phyloP scores from a whole-genome alignment of 2,888 invertebrate species.

The Emesis furor region DNA sequence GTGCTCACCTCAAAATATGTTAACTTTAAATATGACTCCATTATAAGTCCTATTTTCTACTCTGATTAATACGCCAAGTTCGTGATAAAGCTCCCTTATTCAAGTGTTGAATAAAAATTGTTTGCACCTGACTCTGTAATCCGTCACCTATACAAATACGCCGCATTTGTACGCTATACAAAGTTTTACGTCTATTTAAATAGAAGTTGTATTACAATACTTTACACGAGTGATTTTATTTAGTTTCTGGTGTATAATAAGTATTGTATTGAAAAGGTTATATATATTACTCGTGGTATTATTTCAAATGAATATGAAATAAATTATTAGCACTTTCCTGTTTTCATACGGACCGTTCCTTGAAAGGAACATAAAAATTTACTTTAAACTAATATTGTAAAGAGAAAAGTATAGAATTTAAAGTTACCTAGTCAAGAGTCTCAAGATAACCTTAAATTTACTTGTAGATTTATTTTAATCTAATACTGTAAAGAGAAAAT shows the following conservation, averaged over 20 bases:
- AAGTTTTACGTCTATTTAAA: background rate
- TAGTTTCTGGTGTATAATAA: background rate
- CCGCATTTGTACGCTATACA: background rate
- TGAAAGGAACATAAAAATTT: too few relatives aligned
- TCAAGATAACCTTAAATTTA: too few relatives aligned
- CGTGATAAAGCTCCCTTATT: slow-evolving; percentile 19
- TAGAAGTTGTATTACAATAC: background rate
- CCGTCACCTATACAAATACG: slow-evolving; percentile 30
- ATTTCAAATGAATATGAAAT: too few relatives aligned
- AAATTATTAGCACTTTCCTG: too few relatives aligned
- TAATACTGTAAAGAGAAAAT: too few relatives aligned
- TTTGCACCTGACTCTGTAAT: slow-evolving; percentile 33
- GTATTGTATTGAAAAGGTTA: background rate
- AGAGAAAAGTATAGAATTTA: too few relatives aligned
- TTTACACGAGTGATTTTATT: background rate
- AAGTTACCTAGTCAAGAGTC: too few relatives aligned
- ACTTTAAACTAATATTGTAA: too few relatives aligned
- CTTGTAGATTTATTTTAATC: too few relatives aligned
- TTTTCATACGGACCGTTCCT: too few relatives aligned
- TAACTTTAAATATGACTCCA: slow-evolving; percentile 10
- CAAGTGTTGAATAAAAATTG: slow-evolving; percentile 34
- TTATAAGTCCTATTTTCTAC: slow-evolving; percentile 1
- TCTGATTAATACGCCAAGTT: slow-evolving; percentile 27
- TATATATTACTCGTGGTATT: too few relatives aligned
- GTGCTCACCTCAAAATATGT: slow-evolving; percentile 5